A percentile compares a stretch with the other conserved stretches of the same genome.
Evolutionary conservation across 2,888 invertebrate species (phyloP).

Genomic region (Drosophila tanythrix): DNA sequence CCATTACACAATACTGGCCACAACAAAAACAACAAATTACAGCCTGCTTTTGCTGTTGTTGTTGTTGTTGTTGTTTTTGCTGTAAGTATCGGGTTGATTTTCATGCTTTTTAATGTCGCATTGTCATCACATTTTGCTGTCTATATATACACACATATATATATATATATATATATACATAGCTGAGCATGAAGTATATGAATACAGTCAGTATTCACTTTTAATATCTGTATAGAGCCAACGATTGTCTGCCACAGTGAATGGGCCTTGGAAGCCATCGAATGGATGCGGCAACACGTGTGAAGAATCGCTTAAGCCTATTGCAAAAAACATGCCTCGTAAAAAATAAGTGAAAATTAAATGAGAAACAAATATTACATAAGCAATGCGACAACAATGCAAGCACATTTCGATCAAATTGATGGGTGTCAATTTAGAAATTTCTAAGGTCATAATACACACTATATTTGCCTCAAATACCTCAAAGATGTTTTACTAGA

Average conservation of each 20-base stretch:
- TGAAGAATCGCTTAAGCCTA: conserved; percentile 34
- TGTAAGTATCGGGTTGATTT: conserved; percentile 52
- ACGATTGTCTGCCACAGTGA: conserved; percentile 38
- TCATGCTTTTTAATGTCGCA: conserved; percentile 71
- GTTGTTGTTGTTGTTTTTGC: conserved; percentile 18
- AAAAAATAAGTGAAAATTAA: conserved; percentile 11
- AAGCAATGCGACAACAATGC: conserved; percentile 2
- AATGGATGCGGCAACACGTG: conserved; percentile 49
- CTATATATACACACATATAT: conserved; percentile 5
- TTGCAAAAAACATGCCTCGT: conserved; percentile 25
- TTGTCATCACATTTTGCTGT: conserved; percentile 73
- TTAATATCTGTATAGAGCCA: conserved; percentile 23
- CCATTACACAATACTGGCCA: conserved; percentile 69
- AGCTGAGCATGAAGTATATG: conserved; percentile 14
- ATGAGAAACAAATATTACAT: conserved; percentile 17
- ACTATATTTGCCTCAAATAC: background rate
- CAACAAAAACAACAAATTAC: conserved; percentile 24
- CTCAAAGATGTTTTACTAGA: background rate
- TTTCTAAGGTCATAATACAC: background rate
- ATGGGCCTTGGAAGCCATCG: conserved; percentile 33
- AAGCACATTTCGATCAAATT: background rate
- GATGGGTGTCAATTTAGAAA: background rate
- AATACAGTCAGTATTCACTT: conserved; percentile 21
- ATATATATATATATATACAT: background rate
- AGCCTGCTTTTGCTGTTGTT: conserved; percentile 15